These are phyloP conservation scores for Noturus placidus DNA, from an alignment of 2,113 vertebrate genomes.

Conservation along the genomic window DNA sequence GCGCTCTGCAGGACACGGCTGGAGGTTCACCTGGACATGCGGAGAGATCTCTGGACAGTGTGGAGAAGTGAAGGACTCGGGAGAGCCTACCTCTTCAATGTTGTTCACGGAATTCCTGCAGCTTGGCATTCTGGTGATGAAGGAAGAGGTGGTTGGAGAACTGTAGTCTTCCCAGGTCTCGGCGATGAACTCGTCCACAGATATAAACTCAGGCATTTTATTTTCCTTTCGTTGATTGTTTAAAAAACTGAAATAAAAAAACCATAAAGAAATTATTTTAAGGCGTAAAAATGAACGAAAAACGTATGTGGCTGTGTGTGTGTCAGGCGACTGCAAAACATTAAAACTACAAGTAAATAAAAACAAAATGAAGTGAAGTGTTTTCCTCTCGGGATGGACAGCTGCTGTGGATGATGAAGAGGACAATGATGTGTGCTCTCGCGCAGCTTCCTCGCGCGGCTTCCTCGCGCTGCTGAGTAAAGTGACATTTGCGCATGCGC, in stretches of 20 bases:
- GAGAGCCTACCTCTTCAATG: slow-evolving; percentile 65
- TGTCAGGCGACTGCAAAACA: neutral
- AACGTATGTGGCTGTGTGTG: too few relatives aligned
- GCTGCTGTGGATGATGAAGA: neutral
- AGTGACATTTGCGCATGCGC: slow-evolving; percentile 45
- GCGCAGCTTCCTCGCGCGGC: slow-evolving; percentile 12
- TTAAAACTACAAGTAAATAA: too few relatives aligned
- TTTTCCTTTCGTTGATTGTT: slow-evolving; percentile 20
- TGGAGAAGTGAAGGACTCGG: neutral
- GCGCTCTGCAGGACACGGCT: too few relatives aligned
- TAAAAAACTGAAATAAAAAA: too few relatives aligned
- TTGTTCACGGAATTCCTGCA: slow-evolving; percentile 64
- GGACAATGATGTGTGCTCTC: slow-evolving; percentile 18
- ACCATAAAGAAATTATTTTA: neutral
- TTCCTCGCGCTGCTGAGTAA: slow-evolving; percentile 2
- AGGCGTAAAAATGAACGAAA: neutral
- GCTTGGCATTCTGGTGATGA: slow-evolving; percentile 62
- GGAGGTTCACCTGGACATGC: too few relatives aligned
- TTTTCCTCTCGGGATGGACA: neutral
- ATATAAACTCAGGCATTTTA: slow-evolving; percentile 66
- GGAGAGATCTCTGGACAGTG: too few relatives aligned
- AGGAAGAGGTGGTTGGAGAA: slow-evolving; percentile 70
- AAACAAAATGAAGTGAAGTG: slow-evolving; percentile 10
- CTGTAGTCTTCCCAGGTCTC: slow-evolving; percentile 69
- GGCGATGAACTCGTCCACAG: slow-evolving; percentile 63